Percentiles rank a stretch among this genome's conserved stretches.
Conservation (phyloP, 2,113 vertebrate species). For the Coturnix japonica region DNA sequence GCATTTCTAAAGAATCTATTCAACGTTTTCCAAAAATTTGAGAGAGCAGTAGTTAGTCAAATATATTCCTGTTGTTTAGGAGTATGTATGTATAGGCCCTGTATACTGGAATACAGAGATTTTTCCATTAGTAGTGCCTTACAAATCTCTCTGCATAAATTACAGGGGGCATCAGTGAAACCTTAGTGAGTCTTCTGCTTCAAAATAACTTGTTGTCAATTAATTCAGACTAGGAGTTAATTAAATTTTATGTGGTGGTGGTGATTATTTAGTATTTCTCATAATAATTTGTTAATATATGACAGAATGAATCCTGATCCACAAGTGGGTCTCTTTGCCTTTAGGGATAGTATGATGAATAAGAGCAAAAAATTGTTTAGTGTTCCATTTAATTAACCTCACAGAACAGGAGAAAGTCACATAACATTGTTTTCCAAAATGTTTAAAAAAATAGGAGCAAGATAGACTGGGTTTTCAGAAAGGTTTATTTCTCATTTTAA, state of each 20-base stretch:
- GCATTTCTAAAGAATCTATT: neutral
- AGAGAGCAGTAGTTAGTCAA: neutral
- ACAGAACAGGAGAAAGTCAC: neutral
- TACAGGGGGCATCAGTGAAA: slow-evolving; percentile 22
- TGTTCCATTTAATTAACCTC: neutral
- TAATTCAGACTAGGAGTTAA: neutral
- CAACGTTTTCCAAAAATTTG: neutral
- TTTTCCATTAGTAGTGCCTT: neutral
- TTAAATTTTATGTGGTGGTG: neutral
- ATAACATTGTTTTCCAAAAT: neutral
- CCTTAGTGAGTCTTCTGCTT: slow-evolving; percentile 15
- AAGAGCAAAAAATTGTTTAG: neutral
- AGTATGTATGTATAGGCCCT: neutral
- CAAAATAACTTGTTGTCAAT: slow-evolving; percentile 17
- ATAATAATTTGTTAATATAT: neutral
- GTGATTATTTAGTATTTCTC: neutral
- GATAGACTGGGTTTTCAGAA: neutral
- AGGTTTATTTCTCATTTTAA: neutral
- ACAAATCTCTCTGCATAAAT: neutral
- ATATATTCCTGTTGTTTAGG: no score
- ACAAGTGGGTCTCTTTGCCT: neutral
- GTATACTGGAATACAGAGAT: neutral
- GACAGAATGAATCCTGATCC: neutral
- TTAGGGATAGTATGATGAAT: neutral
- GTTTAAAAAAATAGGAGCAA: neutral